phyloP scores from a whole-genome alignment of 2,888 invertebrate species.

The Holacanthella duospinosa region DNA sequence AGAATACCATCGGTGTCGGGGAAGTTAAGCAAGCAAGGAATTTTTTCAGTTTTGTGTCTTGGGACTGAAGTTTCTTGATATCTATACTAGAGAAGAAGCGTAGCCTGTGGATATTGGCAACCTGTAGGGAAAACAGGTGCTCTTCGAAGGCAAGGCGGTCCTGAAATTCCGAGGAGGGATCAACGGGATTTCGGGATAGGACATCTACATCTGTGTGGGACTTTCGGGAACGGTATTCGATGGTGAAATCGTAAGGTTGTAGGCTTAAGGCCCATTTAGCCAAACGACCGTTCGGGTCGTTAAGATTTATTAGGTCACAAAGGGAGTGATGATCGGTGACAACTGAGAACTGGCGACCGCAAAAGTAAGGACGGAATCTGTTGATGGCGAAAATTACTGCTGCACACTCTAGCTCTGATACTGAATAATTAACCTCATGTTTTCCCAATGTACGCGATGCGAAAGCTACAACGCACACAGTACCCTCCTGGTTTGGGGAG shows the following conservation, averaged over 20 bases:
- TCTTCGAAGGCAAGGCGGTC: background rate
- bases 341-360: constrained; percentile 28
- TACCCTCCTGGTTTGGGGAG: background rate
- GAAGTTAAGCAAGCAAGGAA: background rate
- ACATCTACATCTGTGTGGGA: constrained; percentile 7
- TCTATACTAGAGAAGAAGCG: background rate
- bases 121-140: background rate
- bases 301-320: constrained; percentile 17
- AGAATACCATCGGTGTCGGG: no score
- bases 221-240: constrained; percentile 16
- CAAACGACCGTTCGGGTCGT: constrained; percentile 21
- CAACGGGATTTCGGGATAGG: background rate
- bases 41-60: background rate
- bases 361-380: constrained; percentile 31
- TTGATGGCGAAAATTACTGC: constrained; percentile 31
- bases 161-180: background rate
- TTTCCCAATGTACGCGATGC: constrained; percentile 4
- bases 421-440: constrained; percentile 24
- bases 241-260: constrained; percentile 20
- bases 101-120: background rate
- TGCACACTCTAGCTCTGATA: constrained; percentile 30
- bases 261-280: constrained; percentile 25
- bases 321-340: constrained; percentile 35
- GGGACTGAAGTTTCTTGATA: background rate
- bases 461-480: constrained; percentile 1